A percentile compares a stretch with the other conserved stretches of the same genome.
Evolutionary conservation across 2,113 vertebrate genomes (phyloP).

Genomic region (Elanoides forficatus): DNA sequence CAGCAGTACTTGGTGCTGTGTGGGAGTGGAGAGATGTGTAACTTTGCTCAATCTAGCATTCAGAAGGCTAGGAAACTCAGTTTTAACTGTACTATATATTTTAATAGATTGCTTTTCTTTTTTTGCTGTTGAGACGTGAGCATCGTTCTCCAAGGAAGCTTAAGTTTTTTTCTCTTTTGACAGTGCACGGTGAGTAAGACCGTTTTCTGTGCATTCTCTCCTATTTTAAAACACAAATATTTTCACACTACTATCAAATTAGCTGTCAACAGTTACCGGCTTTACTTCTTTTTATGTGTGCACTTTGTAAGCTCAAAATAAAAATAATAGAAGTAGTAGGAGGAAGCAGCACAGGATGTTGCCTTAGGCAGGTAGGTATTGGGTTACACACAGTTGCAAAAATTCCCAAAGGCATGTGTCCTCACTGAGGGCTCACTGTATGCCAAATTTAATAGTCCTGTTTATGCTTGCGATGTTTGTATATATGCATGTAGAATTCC

Average conservation of each 20-base stretch:
- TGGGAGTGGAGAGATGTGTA: not conserved
- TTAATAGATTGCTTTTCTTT: not conserved
- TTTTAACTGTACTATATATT: not conserved
- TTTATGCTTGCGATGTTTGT: not conserved
- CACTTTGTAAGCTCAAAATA: constrained; percentile 3
- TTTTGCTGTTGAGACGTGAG: not conserved
- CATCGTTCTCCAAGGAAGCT: not conserved
- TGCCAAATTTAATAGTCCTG: not conserved
- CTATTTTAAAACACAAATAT: not conserved
- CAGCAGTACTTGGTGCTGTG: not conserved
- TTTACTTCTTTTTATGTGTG: not conserved
- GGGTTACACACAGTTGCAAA: not conserved
- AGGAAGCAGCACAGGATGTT: not conserved
- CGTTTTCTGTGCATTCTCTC: not conserved
- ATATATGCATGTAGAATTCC: not conserved
- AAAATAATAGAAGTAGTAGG: not conserved
- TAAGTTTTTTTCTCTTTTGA: not conserved
- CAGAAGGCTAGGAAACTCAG: not conserved
- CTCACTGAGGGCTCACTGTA: not conserved
- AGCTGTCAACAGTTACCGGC: not conserved
- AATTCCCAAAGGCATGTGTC: not conserved
- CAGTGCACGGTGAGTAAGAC: not conserved
- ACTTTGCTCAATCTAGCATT: not conserved
- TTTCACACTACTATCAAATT: not conserved
- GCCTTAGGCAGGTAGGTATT: not conserved